Conservation (phyloP, 2,888 invertebrate species). For the Colletes collaris region DNA sequence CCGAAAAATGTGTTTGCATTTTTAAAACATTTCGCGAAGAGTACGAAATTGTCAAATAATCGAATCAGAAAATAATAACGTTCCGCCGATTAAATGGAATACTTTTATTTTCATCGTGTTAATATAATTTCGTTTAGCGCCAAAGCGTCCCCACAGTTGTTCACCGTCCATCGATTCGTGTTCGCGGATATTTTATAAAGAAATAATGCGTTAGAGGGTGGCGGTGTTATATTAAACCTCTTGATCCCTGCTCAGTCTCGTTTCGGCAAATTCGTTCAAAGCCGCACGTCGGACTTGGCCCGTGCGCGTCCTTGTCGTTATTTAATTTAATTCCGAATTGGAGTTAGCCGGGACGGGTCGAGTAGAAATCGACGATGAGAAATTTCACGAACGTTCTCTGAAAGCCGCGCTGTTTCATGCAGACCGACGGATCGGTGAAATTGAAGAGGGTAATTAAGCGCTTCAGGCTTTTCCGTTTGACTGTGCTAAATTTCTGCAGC, state of each 20-base stretch:
- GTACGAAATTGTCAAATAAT: no score
- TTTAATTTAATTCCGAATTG: slow-evolving; percentile 39
- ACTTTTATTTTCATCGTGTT: no score
- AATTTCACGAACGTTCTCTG: slow-evolving; percentile 35
- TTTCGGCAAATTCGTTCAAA: slow-evolving; percentile 14
- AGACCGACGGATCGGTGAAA: slow-evolving; percentile 34
- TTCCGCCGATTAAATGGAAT: no score
- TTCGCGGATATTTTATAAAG: no score
- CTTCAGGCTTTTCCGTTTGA: slow-evolving; percentile 26
- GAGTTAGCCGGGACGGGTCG: slow-evolving; percentile 5
- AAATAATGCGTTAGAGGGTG: no score
- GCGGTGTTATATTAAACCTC: neutral
- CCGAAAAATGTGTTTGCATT: no score
- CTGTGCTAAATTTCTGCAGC: slow-evolving; percentile 16
- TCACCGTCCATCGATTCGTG: no score
- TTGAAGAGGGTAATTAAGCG: slow-evolving; percentile 54
- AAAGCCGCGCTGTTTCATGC: slow-evolving; percentile 25
- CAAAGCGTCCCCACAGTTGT: no score
- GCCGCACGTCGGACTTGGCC: neutral
- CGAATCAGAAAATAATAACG: no score
- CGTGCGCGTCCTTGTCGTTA: slow-evolving; percentile 31
- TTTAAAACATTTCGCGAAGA: no score
- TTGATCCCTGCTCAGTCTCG: neutral
- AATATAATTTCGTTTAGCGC: neutral
- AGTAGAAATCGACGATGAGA: slow-evolving; percentile 24